These are phyloP conservation scores for Alethe castanea DNA, from an alignment of 2,113 vertebrate genomes.

Conservation along the genomic window DNA sequence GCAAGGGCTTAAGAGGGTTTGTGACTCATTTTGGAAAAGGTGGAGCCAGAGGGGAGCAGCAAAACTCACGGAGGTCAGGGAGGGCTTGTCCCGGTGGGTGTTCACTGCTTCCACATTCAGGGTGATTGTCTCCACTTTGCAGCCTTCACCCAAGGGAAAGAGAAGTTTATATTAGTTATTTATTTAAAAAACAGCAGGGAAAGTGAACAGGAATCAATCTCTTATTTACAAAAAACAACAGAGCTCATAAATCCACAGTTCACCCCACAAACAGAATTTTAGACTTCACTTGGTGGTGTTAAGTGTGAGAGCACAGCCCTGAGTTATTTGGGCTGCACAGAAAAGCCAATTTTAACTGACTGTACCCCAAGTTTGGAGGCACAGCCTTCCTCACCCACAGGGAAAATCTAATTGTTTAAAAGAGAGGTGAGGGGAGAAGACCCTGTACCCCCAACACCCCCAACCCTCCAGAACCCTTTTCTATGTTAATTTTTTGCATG, in stretches of 20 bases:
- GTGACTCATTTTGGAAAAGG: not conserved
- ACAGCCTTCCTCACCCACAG: not conserved
- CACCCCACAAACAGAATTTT: rapidly evolving
- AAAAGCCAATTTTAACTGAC: not conserved
- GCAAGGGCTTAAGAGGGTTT: not conserved
- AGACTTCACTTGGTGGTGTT: not conserved
- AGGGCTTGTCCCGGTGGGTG: slow-evolving; percentile 91
- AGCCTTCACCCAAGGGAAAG: slow-evolving; percentile 73
- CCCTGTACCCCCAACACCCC: not conserved
- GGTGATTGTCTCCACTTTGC: slow-evolving; percentile 91
- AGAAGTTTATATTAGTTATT: not conserved
- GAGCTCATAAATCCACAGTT: not conserved
- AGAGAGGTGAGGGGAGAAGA: not conserved
- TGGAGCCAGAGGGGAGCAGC: not conserved
- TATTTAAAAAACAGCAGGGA: no score
- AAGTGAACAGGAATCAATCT: not conserved
- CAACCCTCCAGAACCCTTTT: not conserved
- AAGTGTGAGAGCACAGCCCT: not conserved
- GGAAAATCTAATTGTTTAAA: not conserved
- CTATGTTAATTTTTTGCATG: rapidly evolving
- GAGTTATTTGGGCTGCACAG: rapidly evolving
- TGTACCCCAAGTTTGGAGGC: not conserved
- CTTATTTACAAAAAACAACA: not conserved
- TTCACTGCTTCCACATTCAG: slow-evolving; percentile 92
- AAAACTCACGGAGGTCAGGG: slow-evolving; percentile 76